Conservation (phyloP, 2,113 vertebrate species). For the Cyprinus carpio region DNA sequence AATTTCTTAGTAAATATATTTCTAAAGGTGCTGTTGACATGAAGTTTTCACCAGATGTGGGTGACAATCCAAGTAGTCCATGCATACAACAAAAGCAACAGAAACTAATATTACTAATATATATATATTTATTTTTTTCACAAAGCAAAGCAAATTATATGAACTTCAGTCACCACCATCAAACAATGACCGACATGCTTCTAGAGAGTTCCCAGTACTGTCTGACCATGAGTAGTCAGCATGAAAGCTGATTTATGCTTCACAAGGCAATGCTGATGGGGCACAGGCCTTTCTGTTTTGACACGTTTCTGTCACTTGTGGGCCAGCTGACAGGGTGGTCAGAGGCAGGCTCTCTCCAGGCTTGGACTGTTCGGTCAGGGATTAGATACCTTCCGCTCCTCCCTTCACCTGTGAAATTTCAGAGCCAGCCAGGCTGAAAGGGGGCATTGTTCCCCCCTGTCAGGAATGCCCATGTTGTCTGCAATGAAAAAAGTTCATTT, state of each 20-base stretch:
- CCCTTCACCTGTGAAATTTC: constrained; percentile 97
- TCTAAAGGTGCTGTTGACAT: no score
- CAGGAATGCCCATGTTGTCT: constrained; percentile 88
- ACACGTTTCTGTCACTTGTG: constrained; percentile 63
- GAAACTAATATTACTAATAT: no score
- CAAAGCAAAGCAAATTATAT: background rate
- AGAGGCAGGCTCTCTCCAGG: constrained; percentile 31
- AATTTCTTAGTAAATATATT: no score
- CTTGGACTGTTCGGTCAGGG: constrained; percentile 60
- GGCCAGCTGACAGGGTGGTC: constrained; percentile 55
- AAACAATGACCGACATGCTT: background rate
- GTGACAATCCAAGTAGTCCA: no score
- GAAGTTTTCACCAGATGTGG: no score
- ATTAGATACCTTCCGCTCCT: constrained; percentile 85
- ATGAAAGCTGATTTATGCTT: constrained; percentile 49
- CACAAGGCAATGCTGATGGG: constrained; percentile 51
- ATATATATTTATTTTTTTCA: no score
- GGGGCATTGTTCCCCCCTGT: constrained; percentile 85
- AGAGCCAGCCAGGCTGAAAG: constrained; percentile 87
- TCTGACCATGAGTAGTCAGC: background rate
- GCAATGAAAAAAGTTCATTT: constrained; percentile 93
- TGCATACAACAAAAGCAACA: no score
- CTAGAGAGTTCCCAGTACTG: background rate
- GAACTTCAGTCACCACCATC: background rate
- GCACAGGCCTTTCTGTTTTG: constrained; percentile 49